Evolutionary conservation across 2,797 vertebrate genomes (phyloP).

Genomic region (Sebastes trivittatus): DNA sequence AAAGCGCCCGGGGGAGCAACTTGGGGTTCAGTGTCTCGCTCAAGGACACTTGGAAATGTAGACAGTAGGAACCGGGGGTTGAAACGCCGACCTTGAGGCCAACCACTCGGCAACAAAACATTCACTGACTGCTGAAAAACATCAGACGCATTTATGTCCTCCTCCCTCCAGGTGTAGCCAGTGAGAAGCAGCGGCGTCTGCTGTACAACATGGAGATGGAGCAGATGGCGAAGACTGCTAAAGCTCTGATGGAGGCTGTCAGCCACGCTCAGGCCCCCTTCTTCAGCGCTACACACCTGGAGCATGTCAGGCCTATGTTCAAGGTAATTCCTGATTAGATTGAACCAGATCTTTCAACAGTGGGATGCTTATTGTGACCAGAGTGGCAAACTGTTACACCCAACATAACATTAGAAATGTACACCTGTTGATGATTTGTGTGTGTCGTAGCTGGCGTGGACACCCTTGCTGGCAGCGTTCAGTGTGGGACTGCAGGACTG

Average conservation of each 20-base stretch:
- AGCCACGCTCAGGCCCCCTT: slow-evolving; percentile 96
- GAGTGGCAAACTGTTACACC: neutral
- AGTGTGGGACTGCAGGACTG: slow-evolving; percentile 97
- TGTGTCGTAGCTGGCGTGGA: slow-evolving; percentile 91
- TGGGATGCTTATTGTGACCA: neutral
- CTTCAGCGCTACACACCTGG: slow-evolving; percentile 96
- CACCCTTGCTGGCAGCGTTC: slow-evolving; percentile 92
- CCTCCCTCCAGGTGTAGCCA: slow-evolving; percentile 85
- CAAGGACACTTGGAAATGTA: no score
- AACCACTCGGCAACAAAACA: no score
- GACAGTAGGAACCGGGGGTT: no score
- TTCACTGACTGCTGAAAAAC: no score
- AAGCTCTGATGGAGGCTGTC: slow-evolving; percentile 97
- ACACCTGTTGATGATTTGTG: neutral
- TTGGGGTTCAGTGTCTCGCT: no score
- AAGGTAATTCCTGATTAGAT: slow-evolving; percentile 81
- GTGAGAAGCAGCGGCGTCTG: slow-evolving; percentile 92
- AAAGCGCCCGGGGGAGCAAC: no score
- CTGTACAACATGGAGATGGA: slow-evolving; percentile 98
- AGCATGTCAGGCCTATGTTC: slow-evolving; percentile 97
- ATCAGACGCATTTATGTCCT: neutral
- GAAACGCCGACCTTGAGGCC: no score
- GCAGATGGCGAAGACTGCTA: slow-evolving; percentile 98
- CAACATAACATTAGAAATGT: neutral
- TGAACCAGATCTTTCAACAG: neutral